Evolutionary conservation across 2,888 invertebrate genomes (phyloP).

Genomic region (Drosophila nr. perissopoda): DNA sequence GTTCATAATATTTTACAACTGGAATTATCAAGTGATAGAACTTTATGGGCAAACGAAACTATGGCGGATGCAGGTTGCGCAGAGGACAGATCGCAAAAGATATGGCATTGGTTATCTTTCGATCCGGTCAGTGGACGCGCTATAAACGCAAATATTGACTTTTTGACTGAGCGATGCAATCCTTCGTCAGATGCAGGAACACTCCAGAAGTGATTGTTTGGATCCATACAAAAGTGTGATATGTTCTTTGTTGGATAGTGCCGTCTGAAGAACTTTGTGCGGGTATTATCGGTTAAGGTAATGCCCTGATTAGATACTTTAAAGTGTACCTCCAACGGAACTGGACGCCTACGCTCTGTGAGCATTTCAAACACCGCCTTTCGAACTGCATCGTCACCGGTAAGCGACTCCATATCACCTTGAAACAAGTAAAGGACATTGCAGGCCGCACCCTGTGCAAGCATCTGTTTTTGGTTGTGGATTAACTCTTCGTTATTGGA

Average conservation of each 20-base stretch:
- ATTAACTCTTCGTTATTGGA: slow-evolving; percentile 54
- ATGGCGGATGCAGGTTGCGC: slow-evolving; percentile 97
- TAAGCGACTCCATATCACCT: slow-evolving; percentile 96
- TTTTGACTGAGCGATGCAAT: slow-evolving; percentile 57
- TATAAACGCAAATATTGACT: slow-evolving; percentile 96
- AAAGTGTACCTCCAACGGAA: slow-evolving; percentile 93
- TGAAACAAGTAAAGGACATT: slow-evolving; percentile 96
- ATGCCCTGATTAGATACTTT: slow-evolving; percentile 98
- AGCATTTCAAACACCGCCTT: slow-evolving; percentile 90
- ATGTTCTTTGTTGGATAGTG: slow-evolving; percentile 96
- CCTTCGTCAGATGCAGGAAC: slow-evolving; percentile 60
- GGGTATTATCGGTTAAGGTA: slow-evolving; percentile 97
- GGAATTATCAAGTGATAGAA: slow-evolving; percentile 74
- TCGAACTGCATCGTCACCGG: slow-evolving; percentile 93
- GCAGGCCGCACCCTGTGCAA: slow-evolving; percentile 92
- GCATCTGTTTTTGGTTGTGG: slow-evolving; percentile 83
- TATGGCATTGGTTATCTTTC: slow-evolving; percentile 97
- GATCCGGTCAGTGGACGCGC: slow-evolving; percentile 93
- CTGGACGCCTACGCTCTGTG: slow-evolving; percentile 87
- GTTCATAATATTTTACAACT: slow-evolving; percentile 51
- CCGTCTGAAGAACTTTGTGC: slow-evolving; percentile 93
- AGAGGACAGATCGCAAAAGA: slow-evolving; percentile 97
- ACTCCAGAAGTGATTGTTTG: slow-evolving; percentile 93
- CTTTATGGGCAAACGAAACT: slow-evolving; percentile 86
- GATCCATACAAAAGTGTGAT: slow-evolving; percentile 96